These are phyloP conservation scores for Lepidochitona cinerea DNA, from an alignment of 2,888 invertebrate genomes.

Conservation along the genomic window DNA sequence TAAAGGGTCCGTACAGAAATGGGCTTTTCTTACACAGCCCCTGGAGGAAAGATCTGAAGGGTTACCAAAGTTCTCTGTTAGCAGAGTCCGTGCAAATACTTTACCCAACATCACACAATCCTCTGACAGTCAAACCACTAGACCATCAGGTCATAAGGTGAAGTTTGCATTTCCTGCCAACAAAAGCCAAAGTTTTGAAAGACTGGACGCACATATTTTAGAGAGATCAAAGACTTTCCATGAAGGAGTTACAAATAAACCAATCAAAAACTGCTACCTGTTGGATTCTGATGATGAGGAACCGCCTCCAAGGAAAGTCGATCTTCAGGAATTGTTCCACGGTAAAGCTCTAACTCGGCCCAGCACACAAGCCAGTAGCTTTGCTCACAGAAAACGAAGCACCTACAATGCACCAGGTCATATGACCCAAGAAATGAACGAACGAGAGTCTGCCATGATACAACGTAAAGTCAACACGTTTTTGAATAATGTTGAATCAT, in stretches of 20 bases:
- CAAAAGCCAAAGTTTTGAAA: background rate
- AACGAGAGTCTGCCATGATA: conserved; percentile 15
- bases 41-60: background rate
- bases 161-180: conserved; percentile 2
- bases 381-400: background rate
- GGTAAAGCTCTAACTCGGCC: conserved; percentile 19
- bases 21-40: background rate
- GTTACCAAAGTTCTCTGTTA: background rate
- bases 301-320: conserved; percentile 40
- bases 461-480: conserved; percentile 21
- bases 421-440: conserved; percentile 22
- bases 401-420: background rate
- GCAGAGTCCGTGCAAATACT: background rate
- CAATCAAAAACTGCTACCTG: background rate
- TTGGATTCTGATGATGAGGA: conserved; percentile 34
- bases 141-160: background rate
- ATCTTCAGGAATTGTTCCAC: conserved; percentile 48
- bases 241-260: background rate
- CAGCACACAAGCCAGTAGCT: background rate
- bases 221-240: background rate
- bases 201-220: background rate
- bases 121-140: no score
- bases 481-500: conserved; percentile 7
- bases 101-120: background rate
- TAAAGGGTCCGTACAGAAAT: background rate